These are phyloP conservation scores for Melanargia galathea DNA, from an alignment of 2,888 invertebrate species.

Conservation along the genomic window DNA sequence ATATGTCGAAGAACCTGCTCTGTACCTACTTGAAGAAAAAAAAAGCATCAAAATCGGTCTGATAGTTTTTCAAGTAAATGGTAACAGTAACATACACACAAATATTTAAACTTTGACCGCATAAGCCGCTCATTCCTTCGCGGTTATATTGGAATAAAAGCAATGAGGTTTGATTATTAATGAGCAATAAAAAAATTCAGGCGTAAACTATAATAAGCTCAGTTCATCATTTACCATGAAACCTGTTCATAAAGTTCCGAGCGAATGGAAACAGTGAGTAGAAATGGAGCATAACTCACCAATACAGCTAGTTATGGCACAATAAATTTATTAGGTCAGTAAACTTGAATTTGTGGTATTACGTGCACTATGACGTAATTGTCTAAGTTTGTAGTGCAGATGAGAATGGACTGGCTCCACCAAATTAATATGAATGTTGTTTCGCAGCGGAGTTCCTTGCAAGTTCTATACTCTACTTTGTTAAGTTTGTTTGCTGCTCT, in stretches of 20 bases:
- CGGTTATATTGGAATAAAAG: too few relatives aligned
- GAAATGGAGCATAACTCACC: conserved; percentile 62
- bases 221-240: conserved; percentile 7
- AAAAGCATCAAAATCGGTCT: too few relatives aligned
- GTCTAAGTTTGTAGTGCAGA: conserved; percentile 47
- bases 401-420: conserved; percentile 42
- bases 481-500: conserved; percentile 23
- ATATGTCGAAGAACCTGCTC: too few relatives aligned
- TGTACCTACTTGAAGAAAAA: too few relatives aligned
- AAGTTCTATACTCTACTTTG: conserved; percentile 30
- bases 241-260: conserved; percentile 14
- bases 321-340: conserved; percentile 77
- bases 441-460: conserved; percentile 34
- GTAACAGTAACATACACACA: too few relatives aligned
- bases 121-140: too few relatives aligned
- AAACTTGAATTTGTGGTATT: conserved; percentile 71
- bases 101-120: too few relatives aligned
- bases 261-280: conserved; percentile 53
- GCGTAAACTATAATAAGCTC: not conserved
- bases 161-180: not conserved
- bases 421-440: conserved; percentile 44
- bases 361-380: conserved; percentile 52
- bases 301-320: conserved; percentile 72
- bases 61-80: too few relatives aligned
- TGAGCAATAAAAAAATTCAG: not conserved